phyloP scores from a whole-genome alignment of 1,140 invertebrate species.

The Calephelis virginiensis region DNA sequence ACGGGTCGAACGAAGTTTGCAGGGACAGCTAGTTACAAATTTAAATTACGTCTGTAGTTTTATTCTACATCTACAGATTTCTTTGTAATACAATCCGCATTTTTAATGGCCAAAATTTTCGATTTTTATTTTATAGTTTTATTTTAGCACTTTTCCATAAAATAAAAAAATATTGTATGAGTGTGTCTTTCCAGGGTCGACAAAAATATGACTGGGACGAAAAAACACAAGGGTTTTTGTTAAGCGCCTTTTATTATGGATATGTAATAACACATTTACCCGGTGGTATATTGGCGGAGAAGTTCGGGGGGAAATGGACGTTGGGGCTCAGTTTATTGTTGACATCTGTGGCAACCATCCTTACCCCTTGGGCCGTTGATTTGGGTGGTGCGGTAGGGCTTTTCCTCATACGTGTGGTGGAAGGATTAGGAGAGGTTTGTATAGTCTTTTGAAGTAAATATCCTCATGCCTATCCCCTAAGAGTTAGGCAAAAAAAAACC shows the following conservation, averaged over 20 bases:
- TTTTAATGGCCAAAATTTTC: too few relatives aligned
- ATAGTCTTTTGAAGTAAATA: background rate
- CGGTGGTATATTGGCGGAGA: constrained; percentile 81
- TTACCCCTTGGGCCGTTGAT: constrained; percentile 56
- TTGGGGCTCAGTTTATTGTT: constrained; percentile 56
- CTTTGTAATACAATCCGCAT: too few relatives aligned
- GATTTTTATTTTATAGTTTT: too few relatives aligned
- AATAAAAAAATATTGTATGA: too few relatives aligned
- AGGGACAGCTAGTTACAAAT: too few relatives aligned
- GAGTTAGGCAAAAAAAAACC: too few relatives aligned
- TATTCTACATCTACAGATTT: too few relatives aligned
- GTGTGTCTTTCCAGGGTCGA: constrained; percentile 42
- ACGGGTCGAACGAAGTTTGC: too few relatives aligned
- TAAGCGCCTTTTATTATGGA: constrained; percentile 82
- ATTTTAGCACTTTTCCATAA: too few relatives aligned
- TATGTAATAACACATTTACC: constrained; percentile 83
- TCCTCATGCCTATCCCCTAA: too few relatives aligned
- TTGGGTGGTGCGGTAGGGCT: constrained; percentile 79
- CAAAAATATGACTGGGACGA: constrained; percentile 81
- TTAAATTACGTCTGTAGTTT: too few relatives aligned
- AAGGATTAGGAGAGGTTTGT: constrained; percentile 82
- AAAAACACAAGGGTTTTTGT: constrained; percentile 79
- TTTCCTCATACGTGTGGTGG: constrained; percentile 82
- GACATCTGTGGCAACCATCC: constrained; percentile 57
- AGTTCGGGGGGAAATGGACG: constrained; percentile 80